Evolutionary conservation across 2,888 invertebrate genomes (phyloP).

Genomic region (Chouioia cunea): DNA sequence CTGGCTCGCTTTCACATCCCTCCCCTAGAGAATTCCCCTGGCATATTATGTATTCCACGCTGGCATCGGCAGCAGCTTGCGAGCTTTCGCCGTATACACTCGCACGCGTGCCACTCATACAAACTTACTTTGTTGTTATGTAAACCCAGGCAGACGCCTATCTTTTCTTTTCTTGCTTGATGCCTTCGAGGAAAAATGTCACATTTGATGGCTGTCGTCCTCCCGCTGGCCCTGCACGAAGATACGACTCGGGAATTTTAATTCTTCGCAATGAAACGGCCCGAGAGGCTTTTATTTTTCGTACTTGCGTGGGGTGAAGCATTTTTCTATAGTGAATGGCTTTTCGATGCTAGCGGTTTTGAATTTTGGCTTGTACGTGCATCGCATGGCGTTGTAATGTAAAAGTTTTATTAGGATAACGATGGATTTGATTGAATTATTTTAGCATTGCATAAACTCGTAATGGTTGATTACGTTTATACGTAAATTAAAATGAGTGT

Average conservation of each 20-base stretch:
- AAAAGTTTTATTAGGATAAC: too few relatives aligned
- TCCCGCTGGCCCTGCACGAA: background rate
- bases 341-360: slow-evolving; percentile 27
- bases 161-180: slow-evolving; percentile 23
- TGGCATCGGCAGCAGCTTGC: slow-evolving; percentile 60
- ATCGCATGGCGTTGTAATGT: background rate
- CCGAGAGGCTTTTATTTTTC: slow-evolving; percentile 7
- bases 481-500: too few relatives aligned
- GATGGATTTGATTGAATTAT: too few relatives aligned
- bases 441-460: too few relatives aligned
- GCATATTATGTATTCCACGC: slow-evolving; percentile 66
- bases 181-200: slow-evolving; percentile 34
- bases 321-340: slow-evolving; percentile 3
- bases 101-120: slow-evolving; percentile 61
- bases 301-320: too few relatives aligned
- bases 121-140: slow-evolving; percentile 53
- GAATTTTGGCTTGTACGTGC: background rate
- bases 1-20: slow-evolving; percentile 17
- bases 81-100: slow-evolving; percentile 47
- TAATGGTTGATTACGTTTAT: too few relatives aligned
- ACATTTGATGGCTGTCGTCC: slow-evolving; percentile 26
- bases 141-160: slow-evolving; percentile 37
- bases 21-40: slow-evolving; percentile 52
- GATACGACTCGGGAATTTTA: slow-evolving; percentile 44
- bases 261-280: slow-evolving; percentile 42